Evolutionary conservation across 2,113 vertebrate species (phyloP).

Genomic region (Antechinus stuartii): DNA sequence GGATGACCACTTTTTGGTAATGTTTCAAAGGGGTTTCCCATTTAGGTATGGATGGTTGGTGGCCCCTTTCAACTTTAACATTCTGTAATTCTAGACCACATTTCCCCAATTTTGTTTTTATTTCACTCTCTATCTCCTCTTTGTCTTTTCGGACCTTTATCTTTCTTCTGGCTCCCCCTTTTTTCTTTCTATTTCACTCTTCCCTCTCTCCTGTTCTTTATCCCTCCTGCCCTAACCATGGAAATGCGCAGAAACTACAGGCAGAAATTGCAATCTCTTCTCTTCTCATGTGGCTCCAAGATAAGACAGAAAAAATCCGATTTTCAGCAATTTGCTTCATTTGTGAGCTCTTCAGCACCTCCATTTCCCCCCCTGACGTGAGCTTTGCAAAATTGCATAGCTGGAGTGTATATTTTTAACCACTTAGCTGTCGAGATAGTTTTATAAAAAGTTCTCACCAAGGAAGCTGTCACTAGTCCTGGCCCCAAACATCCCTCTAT

Average conservation of each 20-base stretch:
- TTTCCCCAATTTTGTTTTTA: background rate
- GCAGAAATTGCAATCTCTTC: slow-evolving; percentile 62
- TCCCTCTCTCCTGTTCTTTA: background rate
- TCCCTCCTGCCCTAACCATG: background rate
- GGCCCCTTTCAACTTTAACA: background rate
- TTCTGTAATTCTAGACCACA: background rate
- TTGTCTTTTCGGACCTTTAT: background rate
- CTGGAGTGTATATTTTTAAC: slow-evolving; percentile 66
- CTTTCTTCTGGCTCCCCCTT: background rate
- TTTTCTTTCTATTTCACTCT: background rate
- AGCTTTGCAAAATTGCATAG: slow-evolving; percentile 59
- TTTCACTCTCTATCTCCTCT: background rate
- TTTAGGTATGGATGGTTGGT: background rate
- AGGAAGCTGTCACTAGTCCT: background rate
- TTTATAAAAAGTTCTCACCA: slow-evolving; percentile 34
- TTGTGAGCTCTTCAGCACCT: slow-evolving; percentile 58
- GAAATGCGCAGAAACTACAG: slow-evolving; percentile 46
- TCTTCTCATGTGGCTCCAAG: slow-evolving; percentile 67
- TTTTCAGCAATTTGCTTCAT: slow-evolving; percentile 77
- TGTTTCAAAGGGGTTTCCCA: background rate
- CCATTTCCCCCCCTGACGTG: slow-evolving; percentile 40
- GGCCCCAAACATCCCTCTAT: background rate
- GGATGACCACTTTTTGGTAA: background rate
- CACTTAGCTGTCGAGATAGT: slow-evolving; percentile 50
- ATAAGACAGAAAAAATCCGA: slow-evolving; percentile 74